Percentiles rank a stretch among this genome's conserved stretches.
These are phyloP conservation scores for Platanista minor DNA, from an alignment of 2,113 vertebrate genomes.

Conservation along the genomic window DNA sequence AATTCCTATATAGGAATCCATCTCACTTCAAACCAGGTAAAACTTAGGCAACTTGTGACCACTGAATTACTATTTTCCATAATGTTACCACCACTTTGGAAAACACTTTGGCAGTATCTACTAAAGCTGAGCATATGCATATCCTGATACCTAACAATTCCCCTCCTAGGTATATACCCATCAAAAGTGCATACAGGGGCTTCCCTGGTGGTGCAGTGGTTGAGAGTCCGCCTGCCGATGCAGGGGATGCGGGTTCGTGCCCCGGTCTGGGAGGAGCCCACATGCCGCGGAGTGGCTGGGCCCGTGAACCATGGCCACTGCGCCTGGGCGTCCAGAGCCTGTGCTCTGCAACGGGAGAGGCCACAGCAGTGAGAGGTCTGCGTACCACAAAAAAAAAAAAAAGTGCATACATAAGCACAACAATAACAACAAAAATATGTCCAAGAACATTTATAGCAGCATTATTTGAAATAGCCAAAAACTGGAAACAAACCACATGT, in stretches of 20 bases:
- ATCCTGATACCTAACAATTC: not conserved
- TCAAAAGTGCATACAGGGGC: not conserved
- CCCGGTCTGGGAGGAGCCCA: too few species aligned
- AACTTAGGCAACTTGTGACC: not conserved
- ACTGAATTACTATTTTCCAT: not conserved
- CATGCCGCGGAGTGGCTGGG: too few species aligned
- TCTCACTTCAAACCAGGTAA: not conserved
- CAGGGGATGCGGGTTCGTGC: too few species aligned
- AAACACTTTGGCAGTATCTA: not conserved
- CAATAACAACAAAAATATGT: not conserved
- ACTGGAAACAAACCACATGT: not conserved
- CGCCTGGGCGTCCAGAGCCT: too few species aligned
- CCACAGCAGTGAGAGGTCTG: too few species aligned
- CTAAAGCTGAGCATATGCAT: not conserved
- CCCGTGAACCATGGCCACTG: too few species aligned
- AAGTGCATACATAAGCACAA: not conserved
- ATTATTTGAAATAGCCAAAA: not conserved
- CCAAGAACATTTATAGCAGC: not conserved
- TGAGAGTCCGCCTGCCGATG: too few species aligned
- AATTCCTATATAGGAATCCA: not conserved
- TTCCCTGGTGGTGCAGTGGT: too few species aligned
- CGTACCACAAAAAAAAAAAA: too few species aligned
- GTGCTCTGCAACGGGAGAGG: too few species aligned
- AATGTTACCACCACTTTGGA: not conserved
- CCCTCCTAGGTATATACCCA: not conserved